Percentiles rank a stretch among this genome's conserved stretches.
phyloP scores from a whole-genome alignment of 1,140 invertebrate species.

The Bombus terrestris region DNA sequence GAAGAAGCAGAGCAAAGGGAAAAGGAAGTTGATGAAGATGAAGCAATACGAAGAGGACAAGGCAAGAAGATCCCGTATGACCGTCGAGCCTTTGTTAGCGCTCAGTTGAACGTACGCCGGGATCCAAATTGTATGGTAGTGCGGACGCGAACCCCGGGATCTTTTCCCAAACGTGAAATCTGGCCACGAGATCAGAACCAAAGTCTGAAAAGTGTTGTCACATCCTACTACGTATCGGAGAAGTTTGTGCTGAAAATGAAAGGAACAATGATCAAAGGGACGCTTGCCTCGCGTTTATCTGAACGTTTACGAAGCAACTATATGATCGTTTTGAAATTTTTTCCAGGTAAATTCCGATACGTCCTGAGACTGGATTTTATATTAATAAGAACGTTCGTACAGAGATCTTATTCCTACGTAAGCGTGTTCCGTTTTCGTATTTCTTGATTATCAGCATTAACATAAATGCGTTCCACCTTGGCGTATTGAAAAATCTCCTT shows the following conservation, averaged over 20 bases:
- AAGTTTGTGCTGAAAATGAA: slow-evolving; percentile 12
- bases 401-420: neutral
- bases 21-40: slow-evolving; percentile 87
- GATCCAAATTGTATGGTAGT: slow-evolving; percentile 64
- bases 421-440: neutral
- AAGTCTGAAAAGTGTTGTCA: slow-evolving; percentile 75
- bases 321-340: too few relatives aligned
- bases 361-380: neutral
- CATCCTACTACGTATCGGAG: slow-evolving; percentile 10
- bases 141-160: slow-evolving; percentile 69
- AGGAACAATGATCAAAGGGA: neutral
- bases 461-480: slow-evolving; percentile 1
- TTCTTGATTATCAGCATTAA: slow-evolving; percentile 8
- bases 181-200: slow-evolving; percentile 79
- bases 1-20: slow-evolving; percentile 85
- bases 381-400: neutral
- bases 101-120: slow-evolving; percentile 83
- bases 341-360: neutral
- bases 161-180: slow-evolving; percentile 71
- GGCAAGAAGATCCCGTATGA: slow-evolving; percentile 82
- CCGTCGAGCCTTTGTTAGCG: slow-evolving; percentile 86
- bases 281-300: neutral
- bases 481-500: slow-evolving; percentile 2
- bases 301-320: too few relatives aligned
- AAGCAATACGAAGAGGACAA: slow-evolving; percentile 84